Evolutionary conservation across 1,140 invertebrate species (phyloP).

Genomic region (Sitophilus oryzae): DNA sequence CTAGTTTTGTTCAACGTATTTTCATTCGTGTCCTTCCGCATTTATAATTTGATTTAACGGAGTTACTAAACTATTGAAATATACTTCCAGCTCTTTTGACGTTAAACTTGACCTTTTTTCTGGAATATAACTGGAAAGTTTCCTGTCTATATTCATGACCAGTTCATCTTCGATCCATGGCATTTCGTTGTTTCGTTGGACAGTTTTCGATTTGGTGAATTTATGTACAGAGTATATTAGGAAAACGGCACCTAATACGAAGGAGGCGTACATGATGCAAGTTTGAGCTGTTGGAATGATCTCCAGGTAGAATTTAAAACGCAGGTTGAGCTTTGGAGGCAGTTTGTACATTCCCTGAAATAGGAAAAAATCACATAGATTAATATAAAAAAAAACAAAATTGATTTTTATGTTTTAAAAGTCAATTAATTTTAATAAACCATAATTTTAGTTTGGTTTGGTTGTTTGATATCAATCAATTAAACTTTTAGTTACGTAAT

Average conservation of each 20-base stretch:
- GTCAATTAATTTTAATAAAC: no score
- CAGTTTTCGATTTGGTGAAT: conserved; percentile 21
- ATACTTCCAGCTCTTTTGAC: conserved; percentile 38
- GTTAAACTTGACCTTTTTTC: conserved; percentile 30
- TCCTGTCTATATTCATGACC: conserved; percentile 31
- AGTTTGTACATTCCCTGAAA: conserved; percentile 62
- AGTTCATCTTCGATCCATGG: conserved; percentile 34
- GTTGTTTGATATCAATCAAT: no score
- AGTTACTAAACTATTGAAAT: conserved; percentile 36
- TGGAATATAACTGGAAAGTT: conserved; percentile 31
- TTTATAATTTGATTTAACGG: conserved; percentile 26
- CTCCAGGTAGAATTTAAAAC: conserved; percentile 68
- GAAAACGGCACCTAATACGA: conserved; percentile 51
- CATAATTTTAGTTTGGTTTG: background rate
- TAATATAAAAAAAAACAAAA: background rate
- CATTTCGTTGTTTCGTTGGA: conserved; percentile 9
- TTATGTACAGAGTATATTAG: conserved; percentile 44
- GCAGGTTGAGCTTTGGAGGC: conserved; percentile 52
- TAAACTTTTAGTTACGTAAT: no score
- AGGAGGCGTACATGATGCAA: conserved; percentile 52
- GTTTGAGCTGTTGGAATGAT: conserved; percentile 57
- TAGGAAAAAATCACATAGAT: conserved; percentile 10
- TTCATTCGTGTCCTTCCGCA: no score
- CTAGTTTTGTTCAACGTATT: no score
- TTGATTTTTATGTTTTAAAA: background rate